Percentiles rank a stretch among this genome's conserved stretches.
Conservation (phyloP, 2,113 vertebrate genomes). For the Clarias gariepinus region DNA sequence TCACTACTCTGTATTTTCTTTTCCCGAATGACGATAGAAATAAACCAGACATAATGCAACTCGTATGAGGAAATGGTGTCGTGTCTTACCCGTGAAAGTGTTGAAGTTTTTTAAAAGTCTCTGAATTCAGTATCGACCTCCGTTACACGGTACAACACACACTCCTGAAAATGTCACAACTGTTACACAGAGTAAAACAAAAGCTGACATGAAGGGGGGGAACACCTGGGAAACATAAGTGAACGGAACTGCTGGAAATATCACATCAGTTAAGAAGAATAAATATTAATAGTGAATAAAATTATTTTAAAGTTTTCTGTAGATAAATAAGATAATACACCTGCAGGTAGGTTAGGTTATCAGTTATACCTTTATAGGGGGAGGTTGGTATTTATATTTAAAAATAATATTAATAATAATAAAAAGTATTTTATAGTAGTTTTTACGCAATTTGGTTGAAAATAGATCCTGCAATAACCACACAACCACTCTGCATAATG, state of each 20-base stretch:
- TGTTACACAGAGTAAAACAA: constrained; percentile 63
- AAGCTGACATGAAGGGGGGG: background rate
- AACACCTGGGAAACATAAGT: background rate
- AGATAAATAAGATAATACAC: too few species aligned
- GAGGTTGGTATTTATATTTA: too few species aligned
- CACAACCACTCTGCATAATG: background rate
- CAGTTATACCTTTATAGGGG: background rate
- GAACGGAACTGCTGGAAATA: background rate
- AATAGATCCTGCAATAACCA: background rate
- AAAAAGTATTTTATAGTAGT: too few species aligned
- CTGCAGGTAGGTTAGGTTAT: too few species aligned
- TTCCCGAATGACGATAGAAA: background rate
- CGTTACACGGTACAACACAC: constrained; percentile 74
- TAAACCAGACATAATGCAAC: constrained; percentile 68
- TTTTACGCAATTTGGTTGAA: background rate
- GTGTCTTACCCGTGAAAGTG: constrained; percentile 85
- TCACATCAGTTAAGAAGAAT: background rate
- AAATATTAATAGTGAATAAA: background rate
- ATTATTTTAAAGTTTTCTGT: too few species aligned
- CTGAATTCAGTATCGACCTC: constrained; percentile 67
- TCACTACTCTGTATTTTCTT: background rate
- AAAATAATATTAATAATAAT: too few species aligned
- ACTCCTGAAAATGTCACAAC: constrained; percentile 73
- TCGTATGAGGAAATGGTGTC: constrained; percentile 80
- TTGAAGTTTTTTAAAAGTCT: constrained; percentile 74